Conservation (phyloP, 1,140 invertebrate genomes). For the Adelges cooleyi region DNA sequence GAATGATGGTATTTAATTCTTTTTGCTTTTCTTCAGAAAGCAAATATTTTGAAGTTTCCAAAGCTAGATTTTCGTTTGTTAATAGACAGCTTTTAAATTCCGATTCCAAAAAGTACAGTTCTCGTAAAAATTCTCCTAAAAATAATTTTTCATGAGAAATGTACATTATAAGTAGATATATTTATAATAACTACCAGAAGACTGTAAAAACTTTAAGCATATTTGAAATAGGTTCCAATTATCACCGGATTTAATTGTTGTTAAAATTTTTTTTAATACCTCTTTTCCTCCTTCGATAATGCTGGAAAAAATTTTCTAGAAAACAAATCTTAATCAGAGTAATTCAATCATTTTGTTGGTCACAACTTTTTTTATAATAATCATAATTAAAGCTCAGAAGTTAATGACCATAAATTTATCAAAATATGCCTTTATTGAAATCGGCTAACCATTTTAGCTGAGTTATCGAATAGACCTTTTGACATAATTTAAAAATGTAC, state of each 20-base stretch:
- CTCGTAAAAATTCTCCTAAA: slow-evolving; percentile 47
- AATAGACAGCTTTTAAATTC: slow-evolving; percentile 37
- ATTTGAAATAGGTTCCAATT: slow-evolving; percentile 59
- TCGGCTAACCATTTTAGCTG: too few relatives aligned
- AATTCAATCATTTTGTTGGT: too few relatives aligned
- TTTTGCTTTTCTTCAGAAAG: slow-evolving; percentile 36
- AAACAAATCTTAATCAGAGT: neutral
- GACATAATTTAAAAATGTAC: too few relatives aligned
- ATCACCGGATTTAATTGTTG: slow-evolving; percentile 42
- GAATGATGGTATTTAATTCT: slow-evolving; percentile 43
- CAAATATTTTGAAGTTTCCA: slow-evolving; percentile 36
- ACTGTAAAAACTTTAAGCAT: slow-evolving; percentile 56
- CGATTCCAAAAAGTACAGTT: slow-evolving; percentile 50
- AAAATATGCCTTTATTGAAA: too few relatives aligned
- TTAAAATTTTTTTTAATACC: slow-evolving; percentile 12
- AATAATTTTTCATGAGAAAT: neutral
- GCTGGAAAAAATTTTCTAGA: slow-evolving; percentile 7
- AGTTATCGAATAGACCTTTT: too few relatives aligned
- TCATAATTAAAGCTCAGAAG: too few relatives aligned
- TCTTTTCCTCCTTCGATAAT: slow-evolving; percentile 19
- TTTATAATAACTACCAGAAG: slow-evolving; percentile 42
- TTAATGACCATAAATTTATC: too few relatives aligned
- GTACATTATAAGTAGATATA: neutral
- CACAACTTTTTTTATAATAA: too few relatives aligned
- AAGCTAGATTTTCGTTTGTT: slow-evolving; percentile 26